Conservation (phyloP, 2,888 invertebrate genomes). For the Dicyrtoma fusca region DNA sequence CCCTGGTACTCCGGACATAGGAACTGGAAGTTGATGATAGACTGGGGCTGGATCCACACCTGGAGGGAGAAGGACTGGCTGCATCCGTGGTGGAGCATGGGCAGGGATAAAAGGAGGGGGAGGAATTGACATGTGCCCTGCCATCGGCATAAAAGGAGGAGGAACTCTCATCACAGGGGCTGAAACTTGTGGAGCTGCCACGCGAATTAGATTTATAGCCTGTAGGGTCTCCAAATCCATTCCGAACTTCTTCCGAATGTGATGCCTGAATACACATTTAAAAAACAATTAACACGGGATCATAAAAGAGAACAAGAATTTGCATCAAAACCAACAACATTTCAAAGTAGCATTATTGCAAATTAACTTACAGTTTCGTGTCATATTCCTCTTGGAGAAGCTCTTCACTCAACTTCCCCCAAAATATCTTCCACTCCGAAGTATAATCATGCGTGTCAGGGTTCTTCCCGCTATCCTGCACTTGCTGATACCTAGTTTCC, state of each 20-base stretch:
- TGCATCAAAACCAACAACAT: background rate
- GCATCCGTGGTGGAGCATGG: background rate
- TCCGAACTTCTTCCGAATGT: slow-evolving; percentile 45
- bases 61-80: slow-evolving; percentile 11
- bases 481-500: slow-evolving; percentile 51
- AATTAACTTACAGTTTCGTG: slow-evolving; percentile 44
- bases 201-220: slow-evolving; percentile 29
- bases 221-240: slow-evolving; percentile 50
- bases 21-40: background rate
- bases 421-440: slow-evolving; percentile 52
- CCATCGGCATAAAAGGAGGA: background rate
- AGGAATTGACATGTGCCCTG: background rate
- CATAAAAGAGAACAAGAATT: background rate
- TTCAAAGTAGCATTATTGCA: too few species aligned
- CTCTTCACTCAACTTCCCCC: slow-evolving; percentile 42
- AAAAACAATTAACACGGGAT: too few species aligned
- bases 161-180: slow-evolving; percentile 3
- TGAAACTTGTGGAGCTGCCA: slow-evolving; percentile 22
- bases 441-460: slow-evolving; percentile 50
- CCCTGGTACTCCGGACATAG: too few species aligned
- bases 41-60: background rate
- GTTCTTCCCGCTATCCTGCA: slow-evolving; percentile 46
- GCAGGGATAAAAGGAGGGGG: background rate
- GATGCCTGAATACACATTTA: slow-evolving; percentile 34
- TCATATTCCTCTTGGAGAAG: slow-evolving; percentile 46